phyloP scores from a whole-genome alignment of 2,888 invertebrate genomes.

The Podabrus alpinus region DNA sequence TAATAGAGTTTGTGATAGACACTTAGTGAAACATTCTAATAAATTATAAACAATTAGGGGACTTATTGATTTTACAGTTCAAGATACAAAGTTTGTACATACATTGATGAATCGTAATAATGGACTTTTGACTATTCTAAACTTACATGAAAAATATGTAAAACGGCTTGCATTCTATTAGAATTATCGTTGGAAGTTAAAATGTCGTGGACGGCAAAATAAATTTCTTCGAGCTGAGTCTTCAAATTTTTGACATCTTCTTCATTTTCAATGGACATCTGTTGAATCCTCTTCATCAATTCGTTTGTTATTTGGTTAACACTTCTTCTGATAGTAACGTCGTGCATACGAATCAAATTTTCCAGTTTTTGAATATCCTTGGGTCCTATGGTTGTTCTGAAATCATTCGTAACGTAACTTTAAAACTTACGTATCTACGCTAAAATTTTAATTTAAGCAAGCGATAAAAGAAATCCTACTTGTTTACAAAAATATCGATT shows the following conservation, averaged over 20 bases:
- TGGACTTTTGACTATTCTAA: neutral
- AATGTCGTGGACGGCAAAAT: conserved; percentile 4
- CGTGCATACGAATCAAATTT: conserved; percentile 56
- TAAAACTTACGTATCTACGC: neutral
- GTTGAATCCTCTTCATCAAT: conserved; percentile 39
- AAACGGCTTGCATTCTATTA: neutral
- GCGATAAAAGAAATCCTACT: conserved; percentile 55
- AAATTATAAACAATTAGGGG: neutral
- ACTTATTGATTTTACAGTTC: neutral
- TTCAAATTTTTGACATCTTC: conserved; percentile 36
- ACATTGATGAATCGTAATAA: neutral
- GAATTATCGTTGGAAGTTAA: conserved; percentile 1
- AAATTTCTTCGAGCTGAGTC: conserved; percentile 24
- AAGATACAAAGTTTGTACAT: neutral
- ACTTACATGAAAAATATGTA: conserved; percentile 13
- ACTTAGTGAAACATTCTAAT: neutral
- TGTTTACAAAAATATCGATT: conserved; percentile 65
- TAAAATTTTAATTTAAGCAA: neutral
- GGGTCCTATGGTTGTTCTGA: conserved; percentile 61
- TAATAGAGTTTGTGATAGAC: neutral
- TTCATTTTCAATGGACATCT: conserved; percentile 39
- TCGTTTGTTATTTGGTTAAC: conserved; percentile 38
- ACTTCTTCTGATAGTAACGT: conserved; percentile 45
- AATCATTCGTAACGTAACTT: conserved; percentile 39
- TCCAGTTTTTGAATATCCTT: conserved; percentile 63